A percentile compares a stretch with the other conserved stretches of the same genome.
phyloP scores from a whole-genome alignment of 2,888 invertebrate species.

The Unio pictorum region DNA sequence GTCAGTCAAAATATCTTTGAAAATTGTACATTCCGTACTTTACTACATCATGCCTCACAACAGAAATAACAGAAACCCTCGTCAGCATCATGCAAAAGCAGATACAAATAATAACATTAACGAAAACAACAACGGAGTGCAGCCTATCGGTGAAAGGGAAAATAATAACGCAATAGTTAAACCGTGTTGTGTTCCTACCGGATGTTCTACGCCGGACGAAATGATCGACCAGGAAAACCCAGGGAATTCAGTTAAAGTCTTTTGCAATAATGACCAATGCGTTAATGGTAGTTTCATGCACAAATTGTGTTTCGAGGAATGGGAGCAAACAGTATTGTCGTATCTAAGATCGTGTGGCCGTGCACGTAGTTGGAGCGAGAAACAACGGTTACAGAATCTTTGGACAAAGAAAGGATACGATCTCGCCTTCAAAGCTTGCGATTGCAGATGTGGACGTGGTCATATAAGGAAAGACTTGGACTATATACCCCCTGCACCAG shows the following conservation, averaged over 20 bases:
- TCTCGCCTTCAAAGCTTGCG: slow-evolving; percentile 94
- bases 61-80: slow-evolving; percentile 51
- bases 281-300: slow-evolving; percentile 93
- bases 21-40: too few species aligned
- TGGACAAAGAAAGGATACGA: slow-evolving; percentile 99
- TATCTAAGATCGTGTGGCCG: slow-evolving; percentile 92
- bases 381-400: slow-evolving; percentile 93
- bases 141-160: slow-evolving; percentile 13
- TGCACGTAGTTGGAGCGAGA: slow-evolving; percentile 94
- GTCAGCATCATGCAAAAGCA: slow-evolving; percentile 35
- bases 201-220: slow-evolving; percentile 49
- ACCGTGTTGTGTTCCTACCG: slow-evolving; percentile 55
- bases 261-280: slow-evolving; percentile 96
- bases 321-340: slow-evolving; percentile 91
- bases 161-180: slow-evolving; percentile 27
- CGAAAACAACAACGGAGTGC: slow-evolving; percentile 34
- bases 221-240: slow-evolving; percentile 59
- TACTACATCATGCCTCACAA: slow-evolving; percentile 53
- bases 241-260: slow-evolving; percentile 82
- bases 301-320: slow-evolving; percentile 93
- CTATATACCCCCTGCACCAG: slow-evolving; percentile 82
- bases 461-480: slow-evolving; percentile 95
- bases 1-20: too few species aligned
- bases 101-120: slow-evolving; percentile 41
- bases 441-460: slow-evolving; percentile 92